Evolutionary conservation across 2,888 invertebrate species (phyloP).

Genomic region (Caenorhabditis plicata): DNA sequence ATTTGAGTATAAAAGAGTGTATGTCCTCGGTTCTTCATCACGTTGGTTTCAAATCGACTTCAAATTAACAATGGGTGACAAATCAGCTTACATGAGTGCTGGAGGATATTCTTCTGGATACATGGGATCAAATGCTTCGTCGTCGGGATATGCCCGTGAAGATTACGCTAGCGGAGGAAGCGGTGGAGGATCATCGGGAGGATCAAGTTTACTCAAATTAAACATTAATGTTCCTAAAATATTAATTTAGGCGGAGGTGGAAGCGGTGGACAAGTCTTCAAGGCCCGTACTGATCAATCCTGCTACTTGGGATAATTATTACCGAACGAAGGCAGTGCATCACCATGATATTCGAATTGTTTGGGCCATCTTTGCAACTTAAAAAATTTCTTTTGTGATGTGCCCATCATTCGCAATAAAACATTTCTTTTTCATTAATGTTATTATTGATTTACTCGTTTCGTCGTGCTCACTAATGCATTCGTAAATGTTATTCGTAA

Average conservation of each 20-base stretch:
- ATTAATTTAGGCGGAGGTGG: neutral
- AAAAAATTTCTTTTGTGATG: too few species aligned
- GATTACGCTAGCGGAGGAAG: constrained; percentile 18
- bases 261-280: constrained; percentile 28
- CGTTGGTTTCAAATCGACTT: too few species aligned
- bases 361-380: too few species aligned
- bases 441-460: too few species aligned
- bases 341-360: too few species aligned
- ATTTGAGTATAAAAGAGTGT: too few species aligned
- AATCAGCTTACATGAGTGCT: constrained; percentile 27
- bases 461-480: too few species aligned
- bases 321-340: neutral
- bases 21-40: too few species aligned
- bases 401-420: neutral
- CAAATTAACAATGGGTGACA: constrained; percentile 10
- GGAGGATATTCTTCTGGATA: constrained; percentile 26
- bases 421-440: neutral
- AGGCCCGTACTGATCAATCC: constrained; percentile 31
- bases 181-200: constrained; percentile 6
- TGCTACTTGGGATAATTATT: constrained; percentile 2
- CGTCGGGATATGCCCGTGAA: constrained; percentile 21
- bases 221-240: neutral
- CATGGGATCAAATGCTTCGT: constrained; percentile 21
- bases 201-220: neutral
- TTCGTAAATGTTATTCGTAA: too few species aligned